These are phyloP conservation scores for Beroe ovata DNA, from an alignment of 37 sponge, comb jelly and placozoan species.

Conservation along the genomic window DNA sequence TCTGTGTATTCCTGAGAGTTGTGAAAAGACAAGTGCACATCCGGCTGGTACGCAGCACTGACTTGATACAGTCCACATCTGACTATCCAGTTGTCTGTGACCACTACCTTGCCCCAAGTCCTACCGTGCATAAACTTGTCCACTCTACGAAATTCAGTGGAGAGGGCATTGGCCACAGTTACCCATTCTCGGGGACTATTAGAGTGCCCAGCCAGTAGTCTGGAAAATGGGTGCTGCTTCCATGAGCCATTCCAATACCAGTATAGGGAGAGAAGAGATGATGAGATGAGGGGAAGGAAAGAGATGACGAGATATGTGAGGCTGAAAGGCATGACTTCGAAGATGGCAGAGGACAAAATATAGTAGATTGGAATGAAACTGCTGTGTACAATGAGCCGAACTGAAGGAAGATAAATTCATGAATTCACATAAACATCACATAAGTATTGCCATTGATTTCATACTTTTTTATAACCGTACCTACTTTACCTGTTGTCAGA, in stretches of 20 bases:
- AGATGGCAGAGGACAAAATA: neutral
- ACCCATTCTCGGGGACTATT: slow-evolving; percentile 34
- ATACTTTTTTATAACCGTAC: too few species aligned
- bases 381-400: slow-evolving; percentile 23
- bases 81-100: slow-evolving; percentile 90
- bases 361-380: slow-evolving; percentile 17
- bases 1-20: neutral
- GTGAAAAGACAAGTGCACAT: slow-evolving; percentile 47
- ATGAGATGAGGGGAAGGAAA: neutral
- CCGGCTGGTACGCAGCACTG: slow-evolving; percentile 40
- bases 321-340: neutral
- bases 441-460: too few species aligned
- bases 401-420: too few species aligned
- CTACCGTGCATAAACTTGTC: slow-evolving; percentile 82
- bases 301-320: neutral
- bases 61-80: slow-evolving; percentile 53
- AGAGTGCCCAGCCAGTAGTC: slow-evolving; percentile 1
- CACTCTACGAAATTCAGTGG: slow-evolving; percentile 74
- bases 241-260: slow-evolving; percentile 28
- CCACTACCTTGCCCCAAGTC: slow-evolving; percentile 73
- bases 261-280: neutral
- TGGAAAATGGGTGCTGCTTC: neutral
- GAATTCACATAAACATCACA: too few species aligned
- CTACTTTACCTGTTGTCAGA: slow-evolving; percentile 16
- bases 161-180: slow-evolving; percentile 71